Percentiles rank a stretch among this genome's conserved stretches.
Conservation (phyloP, 1,140 invertebrate species). For the Dinoponera quadriceps region DNA sequence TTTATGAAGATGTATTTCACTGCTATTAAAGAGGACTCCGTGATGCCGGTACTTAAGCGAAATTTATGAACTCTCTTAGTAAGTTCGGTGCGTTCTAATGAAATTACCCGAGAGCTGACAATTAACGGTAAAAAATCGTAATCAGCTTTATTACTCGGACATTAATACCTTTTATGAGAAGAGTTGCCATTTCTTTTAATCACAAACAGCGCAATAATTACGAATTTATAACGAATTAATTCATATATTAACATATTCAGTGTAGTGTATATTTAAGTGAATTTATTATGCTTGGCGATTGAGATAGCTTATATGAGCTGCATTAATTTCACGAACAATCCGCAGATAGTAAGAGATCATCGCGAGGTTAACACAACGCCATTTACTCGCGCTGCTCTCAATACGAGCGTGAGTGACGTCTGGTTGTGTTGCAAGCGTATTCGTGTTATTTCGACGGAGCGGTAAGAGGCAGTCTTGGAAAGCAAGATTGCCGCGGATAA, state of each 20-base stretch:
- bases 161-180: constrained; percentile 20
- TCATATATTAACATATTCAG: too few relatives aligned
- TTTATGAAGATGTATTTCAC: constrained; percentile 41
- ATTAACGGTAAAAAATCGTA: constrained; percentile 36
- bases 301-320: too few relatives aligned
- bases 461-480: constrained; percentile 24
- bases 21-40: constrained; percentile 14
- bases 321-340: background rate
- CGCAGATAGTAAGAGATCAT: background rate
- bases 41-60: constrained; percentile 25
- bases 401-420: background rate
- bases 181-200: background rate
- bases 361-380: background rate
- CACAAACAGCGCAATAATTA: background rate
- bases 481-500: constrained; percentile 21
- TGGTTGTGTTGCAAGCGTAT: background rate
- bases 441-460: constrained; percentile 5
- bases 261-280: too few relatives aligned
- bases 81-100: constrained; percentile 26
- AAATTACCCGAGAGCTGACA: constrained; percentile 27
- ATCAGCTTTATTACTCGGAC: constrained; percentile 12
- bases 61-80: constrained; percentile 39
- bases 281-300: too few relatives aligned
- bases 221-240: too few relatives aligned
- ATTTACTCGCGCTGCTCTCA: background rate